These are phyloP conservation scores for Pammene fasciana DNA, from an alignment of 2,888 invertebrate species.

Conservation along the genomic window DNA sequence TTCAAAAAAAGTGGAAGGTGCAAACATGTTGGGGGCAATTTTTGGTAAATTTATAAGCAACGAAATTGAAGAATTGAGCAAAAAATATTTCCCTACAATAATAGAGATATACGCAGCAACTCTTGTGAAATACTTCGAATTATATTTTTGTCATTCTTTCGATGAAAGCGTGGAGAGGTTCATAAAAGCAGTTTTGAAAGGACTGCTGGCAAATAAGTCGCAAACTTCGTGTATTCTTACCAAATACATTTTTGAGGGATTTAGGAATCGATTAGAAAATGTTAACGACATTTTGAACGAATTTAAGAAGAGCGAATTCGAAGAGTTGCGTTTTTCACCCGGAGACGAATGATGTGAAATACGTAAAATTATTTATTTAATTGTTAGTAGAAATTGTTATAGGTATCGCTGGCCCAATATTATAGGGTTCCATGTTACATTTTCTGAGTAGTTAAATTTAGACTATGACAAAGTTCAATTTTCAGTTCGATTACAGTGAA, in stretches of 20 bases:
- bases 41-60: constrained; percentile 51
- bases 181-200: constrained; percentile 1
- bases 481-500: no score
- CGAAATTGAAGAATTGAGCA: constrained; percentile 53
- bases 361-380: no score
- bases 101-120: constrained; percentile 52
- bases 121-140: constrained; percentile 48
- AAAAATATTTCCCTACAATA: constrained; percentile 58
- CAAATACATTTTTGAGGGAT: not conserved
- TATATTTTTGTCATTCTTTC: not conserved
- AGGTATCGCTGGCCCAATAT: no score
- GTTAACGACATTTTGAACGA: not conserved
- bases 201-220: not conserved
- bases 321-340: not conserved
- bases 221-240: not conserved
- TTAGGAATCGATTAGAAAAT: not conserved
- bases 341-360: not conserved
- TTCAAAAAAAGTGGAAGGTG: constrained; percentile 24
- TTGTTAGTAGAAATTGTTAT: no score
- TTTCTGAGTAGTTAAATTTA: no score
- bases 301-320: not conserved
- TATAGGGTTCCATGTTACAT: no score
- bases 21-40: constrained; percentile 30
- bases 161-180: constrained; percentile 11
- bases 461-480: no score